A percentile compares a stretch with the other conserved stretches of the same genome.
These are phyloP conservation scores for Pao palembangensis DNA, from an alignment of 2,113 vertebrate genomes.

Conservation along the genomic window DNA sequence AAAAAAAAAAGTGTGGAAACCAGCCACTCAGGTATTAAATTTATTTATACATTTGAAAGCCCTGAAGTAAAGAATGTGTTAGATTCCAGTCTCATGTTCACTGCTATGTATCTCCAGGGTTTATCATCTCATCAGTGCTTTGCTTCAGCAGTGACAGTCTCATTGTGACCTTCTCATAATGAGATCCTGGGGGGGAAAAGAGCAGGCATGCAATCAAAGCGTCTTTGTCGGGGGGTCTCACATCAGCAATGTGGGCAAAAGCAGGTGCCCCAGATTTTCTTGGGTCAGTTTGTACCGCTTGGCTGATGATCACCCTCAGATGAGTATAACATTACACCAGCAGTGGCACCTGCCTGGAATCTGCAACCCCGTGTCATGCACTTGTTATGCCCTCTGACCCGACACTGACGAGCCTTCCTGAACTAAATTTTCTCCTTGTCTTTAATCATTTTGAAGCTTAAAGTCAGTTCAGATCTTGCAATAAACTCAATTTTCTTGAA, in stretches of 20 bases:
- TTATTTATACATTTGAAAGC: conserved; percentile 3
- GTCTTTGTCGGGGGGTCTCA: conserved; percentile 36
- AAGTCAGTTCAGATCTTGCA: not conserved
- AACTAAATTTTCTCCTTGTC: too few relatives aligned
- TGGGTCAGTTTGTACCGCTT: conserved; percentile 52
- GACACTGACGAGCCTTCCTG: not conserved
- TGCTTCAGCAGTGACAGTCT: conserved; percentile 38
- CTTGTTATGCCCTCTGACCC: conserved; percentile 37
- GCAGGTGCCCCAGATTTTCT: conserved; percentile 52
- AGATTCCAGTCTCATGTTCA: conserved; percentile 37
- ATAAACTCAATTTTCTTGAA: not conserved
- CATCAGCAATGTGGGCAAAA: conserved; percentile 28
- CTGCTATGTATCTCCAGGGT: conserved; percentile 14
- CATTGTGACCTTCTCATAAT: conserved; percentile 59
- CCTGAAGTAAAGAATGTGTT: conserved; percentile 20
- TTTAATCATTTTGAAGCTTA: not conserved
- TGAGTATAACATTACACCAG: conserved; percentile 53
- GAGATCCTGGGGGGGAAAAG: conserved; percentile 49
- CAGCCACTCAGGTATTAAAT: conserved; percentile 1
- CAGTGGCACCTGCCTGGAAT: conserved; percentile 48
- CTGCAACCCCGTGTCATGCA: conserved; percentile 29
- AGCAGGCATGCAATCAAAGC: conserved; percentile 58
- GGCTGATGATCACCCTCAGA: conserved; percentile 48
- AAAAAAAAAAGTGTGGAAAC: not conserved
- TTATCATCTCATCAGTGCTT: conserved; percentile 14